These are phyloP conservation scores for Brachionus rotundiformis DNA, from an alignment of 1,140 invertebrate species.

Conservation along the genomic window DNA sequence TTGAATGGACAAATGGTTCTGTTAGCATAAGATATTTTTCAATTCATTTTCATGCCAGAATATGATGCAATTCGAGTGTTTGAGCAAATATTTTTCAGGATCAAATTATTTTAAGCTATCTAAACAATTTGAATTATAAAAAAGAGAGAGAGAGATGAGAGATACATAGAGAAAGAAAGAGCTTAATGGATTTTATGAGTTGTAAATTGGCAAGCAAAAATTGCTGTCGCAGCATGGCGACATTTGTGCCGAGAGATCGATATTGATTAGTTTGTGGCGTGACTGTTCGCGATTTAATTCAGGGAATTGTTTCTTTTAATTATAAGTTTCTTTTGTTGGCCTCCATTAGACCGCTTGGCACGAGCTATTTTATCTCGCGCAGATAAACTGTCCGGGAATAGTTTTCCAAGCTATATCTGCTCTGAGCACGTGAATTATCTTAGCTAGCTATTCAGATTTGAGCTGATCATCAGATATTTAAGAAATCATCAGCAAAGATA, in stretches of 20 bases:
- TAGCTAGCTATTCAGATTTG: not conserved
- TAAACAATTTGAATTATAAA: slow-evolving; percentile 14
- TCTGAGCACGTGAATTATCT: not conserved
- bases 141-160: not conserved
- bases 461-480: slow-evolving; percentile 1
- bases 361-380: slow-evolving; percentile 15
- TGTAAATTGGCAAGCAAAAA: not conserved
- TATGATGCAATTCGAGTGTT: slow-evolving; percentile 13
- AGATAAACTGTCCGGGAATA: slow-evolving; percentile 13
- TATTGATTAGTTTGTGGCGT: slow-evolving; percentile 11
- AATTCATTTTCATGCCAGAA: slow-evolving; percentile 5
- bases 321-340: slow-evolving; percentile 13
- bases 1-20: slow-evolving; percentile 12
- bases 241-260: not conserved
- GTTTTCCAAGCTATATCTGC: not conserved
- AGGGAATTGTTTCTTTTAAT: slow-evolving; percentile 14
- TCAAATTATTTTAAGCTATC: slow-evolving; percentile 4
- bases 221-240: not conserved
- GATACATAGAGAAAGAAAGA: not conserved
- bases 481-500: slow-evolving; percentile 14
- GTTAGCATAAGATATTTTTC: slow-evolving; percentile 19
- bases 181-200: not conserved
- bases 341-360: slow-evolving; percentile 7
- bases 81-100: slow-evolving; percentile 9
- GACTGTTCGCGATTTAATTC: not conserved